Evolutionary conservation across 2,113 vertebrate genomes (phyloP), one percentile per base, ranked within the genome.

Genomic region (Lamprologus tigripictilis): DNA sequence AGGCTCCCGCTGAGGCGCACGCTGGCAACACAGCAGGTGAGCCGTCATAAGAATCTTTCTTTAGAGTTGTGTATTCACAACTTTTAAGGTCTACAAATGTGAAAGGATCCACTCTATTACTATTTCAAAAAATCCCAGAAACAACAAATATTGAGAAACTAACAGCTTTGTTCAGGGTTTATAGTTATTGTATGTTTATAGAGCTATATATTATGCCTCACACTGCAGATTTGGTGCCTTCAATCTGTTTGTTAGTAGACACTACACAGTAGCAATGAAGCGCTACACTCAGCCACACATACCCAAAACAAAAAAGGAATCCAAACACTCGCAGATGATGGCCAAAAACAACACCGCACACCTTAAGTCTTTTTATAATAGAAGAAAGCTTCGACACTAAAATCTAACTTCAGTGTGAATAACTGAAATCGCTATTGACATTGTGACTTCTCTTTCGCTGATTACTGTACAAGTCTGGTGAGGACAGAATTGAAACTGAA

Each of bases 51-150:
- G 90, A 93, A 84, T 95, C 88, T 95, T 68, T 96, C 93, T 96
- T 96, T 95, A 96, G 95, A 96, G 95, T 96, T 96, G 95, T 91
- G 83, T 68, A 78, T 82, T 9, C 82, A 96, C 96, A 96, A 97
- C 96, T 96, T 92, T 94, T 94, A 93, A 92, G 86, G 89, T 95
- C 91, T 94, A 96, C 87, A 92, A 93, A 95, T 87, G 80, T 86
- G 86, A 92, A 93, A 94, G 55, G 84, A 90, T 90, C 86, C 86
- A 87, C 83, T 89, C 88, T 90, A 92, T 88, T 79, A 83, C 95
- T 94, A 93, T 88, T 76, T 94, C 73, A 95, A 95, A 89, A 79
- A 81, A 93, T 87, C 55, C 83, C 86, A 84, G 86, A 93, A 90
- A 92, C 89, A 95, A 94, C 84, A 92, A 87, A 95, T 87, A 93